Evolutionary conservation across 2,113 vertebrate genomes (phyloP).

Genomic region (Tamias sibiricus): DNA sequence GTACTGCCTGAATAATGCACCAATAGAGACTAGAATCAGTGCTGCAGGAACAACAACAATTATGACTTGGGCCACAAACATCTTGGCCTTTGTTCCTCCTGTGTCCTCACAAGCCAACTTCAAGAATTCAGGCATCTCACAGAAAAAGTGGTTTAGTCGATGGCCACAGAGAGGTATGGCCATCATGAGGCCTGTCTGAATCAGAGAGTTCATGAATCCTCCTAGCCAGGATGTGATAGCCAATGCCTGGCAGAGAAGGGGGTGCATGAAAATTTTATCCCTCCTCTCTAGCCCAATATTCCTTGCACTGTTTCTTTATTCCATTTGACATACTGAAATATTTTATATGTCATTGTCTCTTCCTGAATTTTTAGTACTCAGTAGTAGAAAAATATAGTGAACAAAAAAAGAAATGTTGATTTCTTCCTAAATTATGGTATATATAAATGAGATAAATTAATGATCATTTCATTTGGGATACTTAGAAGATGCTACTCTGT

Average conservation of each 20-base stretch:
- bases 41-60: conserved; percentile 34
- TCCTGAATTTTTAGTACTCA: not conserved
- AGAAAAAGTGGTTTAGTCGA: conserved; percentile 65
- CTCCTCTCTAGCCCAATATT: not conserved
- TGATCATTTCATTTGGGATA: not conserved
- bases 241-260: conserved; percentile 23
- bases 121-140: conserved; percentile 67
- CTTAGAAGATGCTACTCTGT: not conserved
- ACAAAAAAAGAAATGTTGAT: not conserved
- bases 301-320: not conserved
- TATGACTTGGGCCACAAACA: conserved; percentile 56
- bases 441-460: not conserved
- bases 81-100: conserved; percentile 52
- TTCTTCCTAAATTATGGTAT: not conserved
- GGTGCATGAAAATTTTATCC: conserved; percentile 7
- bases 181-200: conserved; percentile 50
- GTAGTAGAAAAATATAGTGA: not conserved
- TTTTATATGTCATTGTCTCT: not conserved
- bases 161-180: conserved; percentile 64
- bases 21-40: conserved; percentile 61
- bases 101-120: conserved; percentile 72
- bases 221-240: not conserved
- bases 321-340: not conserved
- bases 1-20: not conserved
- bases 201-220: conserved; percentile 46